Percentiles rank a stretch among this genome's conserved stretches.
phyloP scores from a whole-genome alignment of 2,797 vertebrate genomes.

The Mus minutoides region DNA sequence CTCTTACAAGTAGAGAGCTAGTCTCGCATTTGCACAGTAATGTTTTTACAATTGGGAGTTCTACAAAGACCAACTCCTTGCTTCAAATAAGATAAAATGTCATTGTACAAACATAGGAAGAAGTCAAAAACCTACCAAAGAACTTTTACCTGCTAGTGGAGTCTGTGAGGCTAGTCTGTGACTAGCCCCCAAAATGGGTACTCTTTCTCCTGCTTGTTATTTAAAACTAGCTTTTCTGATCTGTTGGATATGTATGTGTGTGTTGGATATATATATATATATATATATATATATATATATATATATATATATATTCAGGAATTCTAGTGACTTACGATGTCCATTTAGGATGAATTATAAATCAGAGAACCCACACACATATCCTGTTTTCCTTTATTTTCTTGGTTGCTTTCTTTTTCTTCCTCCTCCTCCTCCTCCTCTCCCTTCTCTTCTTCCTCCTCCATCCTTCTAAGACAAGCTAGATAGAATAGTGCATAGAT shows the following conservation, averaged over 20 bases:
- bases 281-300: background rate
- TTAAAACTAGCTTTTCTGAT: background rate
- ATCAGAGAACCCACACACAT: background rate
- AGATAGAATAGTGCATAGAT: background rate
- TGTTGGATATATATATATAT: background rate
- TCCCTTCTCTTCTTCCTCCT: background rate
- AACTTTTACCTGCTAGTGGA: background rate
- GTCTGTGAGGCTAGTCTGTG: background rate
- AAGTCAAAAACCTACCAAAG: background rate
- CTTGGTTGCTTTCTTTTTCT: background rate
- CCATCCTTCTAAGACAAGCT: background rate
- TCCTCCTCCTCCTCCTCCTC: background rate
- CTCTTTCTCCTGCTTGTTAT: background rate
- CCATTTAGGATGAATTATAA: background rate
- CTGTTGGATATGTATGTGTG: background rate
- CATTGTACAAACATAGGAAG: background rate
- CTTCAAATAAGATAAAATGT: background rate
- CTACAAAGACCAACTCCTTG: background rate
- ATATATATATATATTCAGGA: background rate
- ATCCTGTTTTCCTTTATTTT: background rate
- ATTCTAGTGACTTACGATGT: background rate
- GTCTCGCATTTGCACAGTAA: conserved; percentile 4
- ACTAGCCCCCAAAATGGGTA: too few species aligned
- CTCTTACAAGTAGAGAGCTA: background rate
- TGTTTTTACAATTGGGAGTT: conserved; percentile 3